These are phyloP conservation scores for Atrina japonica DNA, from an alignment of 2,888 invertebrate genomes.

Conservation along the genomic window DNA sequence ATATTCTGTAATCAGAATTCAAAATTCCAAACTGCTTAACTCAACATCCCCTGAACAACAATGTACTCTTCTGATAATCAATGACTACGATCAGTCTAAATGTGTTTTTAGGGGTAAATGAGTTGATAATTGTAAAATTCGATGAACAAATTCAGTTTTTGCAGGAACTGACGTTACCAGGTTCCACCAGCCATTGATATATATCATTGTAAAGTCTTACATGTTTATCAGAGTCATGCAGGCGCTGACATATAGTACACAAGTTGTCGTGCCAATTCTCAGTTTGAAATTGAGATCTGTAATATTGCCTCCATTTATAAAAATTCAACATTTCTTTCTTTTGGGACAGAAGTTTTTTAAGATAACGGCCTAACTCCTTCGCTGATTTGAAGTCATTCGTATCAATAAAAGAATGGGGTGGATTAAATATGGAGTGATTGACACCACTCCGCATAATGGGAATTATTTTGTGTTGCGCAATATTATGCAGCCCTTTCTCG, in stretches of 20 bases:
- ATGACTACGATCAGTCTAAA: too few species aligned
- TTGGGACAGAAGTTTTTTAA: slow-evolving; percentile 29
- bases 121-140: too few species aligned
- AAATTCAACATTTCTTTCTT: slow-evolving; percentile 25
- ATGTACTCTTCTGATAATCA: too few species aligned
- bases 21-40: too few species aligned
- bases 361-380: slow-evolving; percentile 32
- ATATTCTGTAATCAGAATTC: too few species aligned
- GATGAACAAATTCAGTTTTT: too few species aligned
- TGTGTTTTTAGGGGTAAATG: too few species aligned
- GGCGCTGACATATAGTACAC: slow-evolving; percentile 29
- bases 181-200: slow-evolving; percentile 18
- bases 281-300: background rate
- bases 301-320: slow-evolving; percentile 24
- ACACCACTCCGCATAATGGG: slow-evolving; percentile 45
- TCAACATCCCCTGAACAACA: too few species aligned
- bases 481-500: slow-evolving; percentile 52
- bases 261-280: slow-evolving; percentile 9
- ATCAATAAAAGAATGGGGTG: slow-evolving; percentile 48
- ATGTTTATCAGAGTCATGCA: slow-evolving; percentile 23
- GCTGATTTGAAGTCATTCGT: slow-evolving; percentile 41
- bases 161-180: too few species aligned
- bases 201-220: slow-evolving; percentile 8
- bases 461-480: slow-evolving; percentile 40
- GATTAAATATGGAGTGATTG: slow-evolving; percentile 38